Percentiles rank a stretch among this genome's conserved stretches.
Evolutionary conservation across 2,888 invertebrate species (phyloP).

Genomic region (Hydrotaea diabolus): DNA sequence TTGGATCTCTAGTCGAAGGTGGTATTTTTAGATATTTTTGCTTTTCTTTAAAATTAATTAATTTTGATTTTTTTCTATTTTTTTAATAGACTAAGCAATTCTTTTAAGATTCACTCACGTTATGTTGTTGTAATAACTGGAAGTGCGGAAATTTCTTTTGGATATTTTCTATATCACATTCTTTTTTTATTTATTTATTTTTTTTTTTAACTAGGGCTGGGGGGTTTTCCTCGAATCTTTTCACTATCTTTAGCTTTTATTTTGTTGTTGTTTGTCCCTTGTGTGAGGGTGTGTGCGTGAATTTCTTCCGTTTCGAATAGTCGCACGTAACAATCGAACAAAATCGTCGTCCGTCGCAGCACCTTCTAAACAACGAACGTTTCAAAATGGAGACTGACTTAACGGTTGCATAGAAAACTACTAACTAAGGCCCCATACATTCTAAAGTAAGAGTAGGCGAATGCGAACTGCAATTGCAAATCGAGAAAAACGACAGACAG

Average conservation of each 20-base stretch:
- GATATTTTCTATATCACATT: neutral
- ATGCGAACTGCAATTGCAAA: conserved; percentile 61
- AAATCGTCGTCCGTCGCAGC: conserved; percentile 44
- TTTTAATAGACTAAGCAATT: neutral
- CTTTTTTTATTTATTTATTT: neutral
- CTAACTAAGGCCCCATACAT: conserved; percentile 67
- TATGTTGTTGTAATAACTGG: neutral
- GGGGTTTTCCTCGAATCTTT: no score
- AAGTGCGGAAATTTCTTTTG: neutral
- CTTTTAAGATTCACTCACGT: neutral
- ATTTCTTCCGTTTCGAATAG: conserved; percentile 17
- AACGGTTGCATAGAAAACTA: conserved; percentile 68
- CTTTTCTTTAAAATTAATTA: neutral
- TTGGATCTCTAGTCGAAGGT: neutral
- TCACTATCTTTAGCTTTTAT: neutral
- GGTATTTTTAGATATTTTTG: neutral
- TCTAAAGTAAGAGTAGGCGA: conserved; percentile 68
- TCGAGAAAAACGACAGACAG: conserved; percentile 49
- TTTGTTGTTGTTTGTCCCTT: neutral
- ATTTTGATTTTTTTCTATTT: neutral
- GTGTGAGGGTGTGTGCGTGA: neutral
- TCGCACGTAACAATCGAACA: neutral
- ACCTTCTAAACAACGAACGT: conserved; percentile 64
- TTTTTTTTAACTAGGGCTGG: no score
- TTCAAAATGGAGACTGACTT: conserved; percentile 68